Conservation (phyloP, 2,888 invertebrate genomes). For the Meandrusa payeni region DNA sequence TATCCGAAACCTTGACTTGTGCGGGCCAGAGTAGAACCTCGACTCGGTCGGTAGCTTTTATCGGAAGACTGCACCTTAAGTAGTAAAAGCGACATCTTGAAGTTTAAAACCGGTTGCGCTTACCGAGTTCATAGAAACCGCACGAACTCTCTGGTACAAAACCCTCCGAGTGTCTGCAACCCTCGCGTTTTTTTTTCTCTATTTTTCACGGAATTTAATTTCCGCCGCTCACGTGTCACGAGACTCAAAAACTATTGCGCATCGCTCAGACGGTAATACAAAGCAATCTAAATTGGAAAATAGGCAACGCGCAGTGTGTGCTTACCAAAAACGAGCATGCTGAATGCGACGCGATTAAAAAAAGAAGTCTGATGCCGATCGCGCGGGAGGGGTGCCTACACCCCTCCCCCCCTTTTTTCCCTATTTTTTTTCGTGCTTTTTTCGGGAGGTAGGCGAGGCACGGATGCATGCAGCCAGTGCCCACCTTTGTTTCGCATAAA, state of each 20-base stretch:
- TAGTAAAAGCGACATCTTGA: too few species aligned
- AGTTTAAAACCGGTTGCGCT: too few species aligned
- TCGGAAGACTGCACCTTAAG: too few species aligned
- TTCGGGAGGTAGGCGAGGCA: slow-evolving; percentile 74
- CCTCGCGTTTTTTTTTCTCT: slow-evolving; percentile 27
- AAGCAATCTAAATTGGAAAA: slow-evolving; percentile 81
- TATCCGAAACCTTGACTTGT: too few species aligned
- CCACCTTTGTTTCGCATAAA: slow-evolving; percentile 81
- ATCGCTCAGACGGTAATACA: slow-evolving; percentile 79
- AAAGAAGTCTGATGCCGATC: slow-evolving; percentile 80
- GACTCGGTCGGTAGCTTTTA: too few species aligned
- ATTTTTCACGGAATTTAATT: slow-evolving; percentile 66
- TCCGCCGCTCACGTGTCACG: slow-evolving; percentile 71
- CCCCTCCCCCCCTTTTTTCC: slow-evolving; percentile 41
- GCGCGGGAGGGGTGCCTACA: slow-evolving; percentile 67
- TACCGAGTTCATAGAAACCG: not conserved
- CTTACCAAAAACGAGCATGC: slow-evolving; percentile 79
- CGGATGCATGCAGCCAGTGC: slow-evolving; percentile 77
- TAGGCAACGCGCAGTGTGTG: slow-evolving; percentile 80
- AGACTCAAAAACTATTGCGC: slow-evolving; percentile 78
- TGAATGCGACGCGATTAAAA: slow-evolving; percentile 80
- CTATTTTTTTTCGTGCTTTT: slow-evolving; percentile 64
- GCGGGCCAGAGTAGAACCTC: too few species aligned
- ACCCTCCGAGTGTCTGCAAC: slow-evolving; percentile 10
- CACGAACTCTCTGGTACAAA: slow-evolving; percentile 26